Conservation (phyloP, 2,888 invertebrate genomes). For the Leptopilina myrica region DNA sequence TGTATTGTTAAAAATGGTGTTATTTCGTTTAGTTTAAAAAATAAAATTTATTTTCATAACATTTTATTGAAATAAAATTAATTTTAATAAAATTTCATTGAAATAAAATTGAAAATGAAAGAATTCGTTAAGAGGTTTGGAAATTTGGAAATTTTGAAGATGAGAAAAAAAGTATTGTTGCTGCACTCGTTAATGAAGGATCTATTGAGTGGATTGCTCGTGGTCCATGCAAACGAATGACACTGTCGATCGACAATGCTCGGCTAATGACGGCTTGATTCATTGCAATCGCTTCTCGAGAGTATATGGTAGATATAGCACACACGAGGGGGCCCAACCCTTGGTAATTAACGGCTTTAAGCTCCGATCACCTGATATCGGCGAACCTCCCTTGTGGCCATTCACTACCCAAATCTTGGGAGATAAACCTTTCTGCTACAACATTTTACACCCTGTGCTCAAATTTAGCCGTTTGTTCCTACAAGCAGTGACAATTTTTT, state of each 20-base stretch:
- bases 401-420: not conserved
- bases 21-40: no score
- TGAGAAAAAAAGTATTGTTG: not conserved
- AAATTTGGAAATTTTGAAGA: not conserved
- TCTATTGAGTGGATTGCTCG: slow-evolving; percentile 28
- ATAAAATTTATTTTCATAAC: no score
- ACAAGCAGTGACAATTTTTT: no score
- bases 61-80: no score
- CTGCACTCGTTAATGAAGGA: slow-evolving; percentile 20
- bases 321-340: slow-evolving; percentile 2
- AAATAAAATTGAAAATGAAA: no score
- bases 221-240: slow-evolving; percentile 26
- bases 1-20: no score
- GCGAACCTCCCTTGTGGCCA: slow-evolving; percentile 4
- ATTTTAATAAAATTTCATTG: no score
- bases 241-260: slow-evolving; percentile 36
- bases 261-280: slow-evolving; percentile 43
- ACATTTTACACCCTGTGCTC: not conserved
- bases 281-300: slow-evolving; percentile 30
- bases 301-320: slow-evolving; percentile 1
- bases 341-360: slow-evolving; percentile 39
- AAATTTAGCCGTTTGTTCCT: no score
- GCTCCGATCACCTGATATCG: slow-evolving; percentile 38
- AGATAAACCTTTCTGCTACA: not conserved
- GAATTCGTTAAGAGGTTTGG: no score